Evolutionary conservation across 2,888 invertebrate genomes (phyloP).

Genomic region (Trissolcus japonicus): DNA sequence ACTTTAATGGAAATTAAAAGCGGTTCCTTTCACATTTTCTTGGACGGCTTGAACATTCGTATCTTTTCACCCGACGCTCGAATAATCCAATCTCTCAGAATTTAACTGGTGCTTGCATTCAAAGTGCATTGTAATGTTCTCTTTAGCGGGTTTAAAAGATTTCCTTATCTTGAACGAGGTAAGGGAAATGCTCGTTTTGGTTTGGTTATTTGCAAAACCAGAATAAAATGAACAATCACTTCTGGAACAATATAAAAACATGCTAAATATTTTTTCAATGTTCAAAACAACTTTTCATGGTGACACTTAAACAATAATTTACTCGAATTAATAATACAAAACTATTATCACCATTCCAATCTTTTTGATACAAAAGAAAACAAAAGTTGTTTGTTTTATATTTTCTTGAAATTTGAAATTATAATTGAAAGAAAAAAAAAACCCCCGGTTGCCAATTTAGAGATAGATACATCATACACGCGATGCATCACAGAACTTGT

Average conservation of each 20-base stretch:
- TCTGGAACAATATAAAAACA: too few species aligned
- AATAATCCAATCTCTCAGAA: slow-evolving; percentile 40
- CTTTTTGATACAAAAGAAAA: too few species aligned
- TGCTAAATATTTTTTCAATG: too few species aligned
- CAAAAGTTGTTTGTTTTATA: too few species aligned
- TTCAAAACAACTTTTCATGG: too few species aligned
- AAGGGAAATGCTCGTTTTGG: slow-evolving; percentile 6
- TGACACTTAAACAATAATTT: too few species aligned
- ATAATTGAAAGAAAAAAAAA: not conserved
- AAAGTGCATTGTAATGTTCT: slow-evolving; percentile 54
- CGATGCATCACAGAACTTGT: slow-evolving; percentile 1
- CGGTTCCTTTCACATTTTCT: slow-evolving; percentile 4
- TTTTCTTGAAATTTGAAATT: too few species aligned
- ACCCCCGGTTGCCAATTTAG: not conserved
- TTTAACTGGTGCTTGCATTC: slow-evolving; percentile 43
- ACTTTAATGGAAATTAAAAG: slow-evolving; percentile 22
- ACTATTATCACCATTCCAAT: too few species aligned
- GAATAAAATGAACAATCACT: too few species aligned
- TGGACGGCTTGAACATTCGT: slow-evolving; percentile 15
- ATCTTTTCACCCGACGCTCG: slow-evolving; percentile 21
- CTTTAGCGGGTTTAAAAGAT: slow-evolving; percentile 43
- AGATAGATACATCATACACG: not conserved
- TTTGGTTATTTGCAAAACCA: too few species aligned
- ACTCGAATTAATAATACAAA: too few species aligned
- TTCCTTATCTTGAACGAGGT: slow-evolving; percentile 52